phyloP scores from a whole-genome alignment of 2,888 invertebrate genomes.

The Agrilus cyanescens region DNA sequence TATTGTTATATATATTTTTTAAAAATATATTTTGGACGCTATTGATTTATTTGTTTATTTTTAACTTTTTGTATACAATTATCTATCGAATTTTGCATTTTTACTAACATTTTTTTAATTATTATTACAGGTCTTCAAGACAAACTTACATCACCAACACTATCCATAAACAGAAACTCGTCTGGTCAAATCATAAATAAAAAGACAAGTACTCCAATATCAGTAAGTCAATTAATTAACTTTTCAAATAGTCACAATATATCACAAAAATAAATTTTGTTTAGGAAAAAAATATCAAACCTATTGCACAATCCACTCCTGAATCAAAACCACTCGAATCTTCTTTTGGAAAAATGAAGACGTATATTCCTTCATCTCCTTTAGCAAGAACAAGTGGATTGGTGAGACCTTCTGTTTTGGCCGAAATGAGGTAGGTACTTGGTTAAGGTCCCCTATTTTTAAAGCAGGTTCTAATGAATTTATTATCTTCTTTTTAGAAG shows the following conservation, averaged over 20 bases:
- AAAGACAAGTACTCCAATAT: constrained; percentile 14
- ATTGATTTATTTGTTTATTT: not conserved
- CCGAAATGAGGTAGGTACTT: not conserved
- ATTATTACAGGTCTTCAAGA: not conserved
- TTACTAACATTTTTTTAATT: no score
- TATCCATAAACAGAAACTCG: no score
- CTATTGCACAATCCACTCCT: constrained; percentile 19
- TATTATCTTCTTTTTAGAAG: constrained; percentile 1
- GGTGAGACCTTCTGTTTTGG: not conserved
- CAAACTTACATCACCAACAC: not conserved
- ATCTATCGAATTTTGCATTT: no score
- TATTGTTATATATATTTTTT: not conserved
- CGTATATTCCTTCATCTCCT: constrained; percentile 13
- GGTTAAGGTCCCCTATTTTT: constrained; percentile 4
- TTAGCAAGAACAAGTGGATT: constrained; percentile 9
- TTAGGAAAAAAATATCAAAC: constrained; percentile 13
- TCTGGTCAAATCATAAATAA: constrained; percentile 6
- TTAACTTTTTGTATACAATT: not conserved
- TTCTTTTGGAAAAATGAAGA: constrained; percentile 9
- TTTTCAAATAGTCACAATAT: not conserved
- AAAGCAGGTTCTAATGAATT: not conserved
- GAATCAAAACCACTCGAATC: constrained; percentile 5
- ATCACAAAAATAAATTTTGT: not conserved
- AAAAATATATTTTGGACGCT: not conserved
- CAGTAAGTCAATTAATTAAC: constrained; percentile 9